Evolutionary conservation across 1,140 invertebrate species (phyloP).

Genomic region (Mya arenaria): DNA sequence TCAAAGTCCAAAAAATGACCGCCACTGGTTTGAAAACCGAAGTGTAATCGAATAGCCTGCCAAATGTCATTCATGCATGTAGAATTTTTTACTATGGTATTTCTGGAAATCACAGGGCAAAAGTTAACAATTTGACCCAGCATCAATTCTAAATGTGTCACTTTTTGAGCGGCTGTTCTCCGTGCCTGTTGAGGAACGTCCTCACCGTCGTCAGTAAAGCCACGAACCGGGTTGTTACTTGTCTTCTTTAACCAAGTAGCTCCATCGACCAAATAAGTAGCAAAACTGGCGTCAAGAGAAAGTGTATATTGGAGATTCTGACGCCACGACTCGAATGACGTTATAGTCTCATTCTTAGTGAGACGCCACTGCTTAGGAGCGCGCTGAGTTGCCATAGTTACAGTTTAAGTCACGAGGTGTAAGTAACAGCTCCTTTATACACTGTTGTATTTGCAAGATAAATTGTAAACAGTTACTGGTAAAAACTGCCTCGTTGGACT

Average conservation of each 20-base stretch:
- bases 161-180: slow-evolving; percentile 49
- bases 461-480: too few species aligned
- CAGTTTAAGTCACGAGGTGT: too few species aligned
- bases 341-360: slow-evolving; percentile 38
- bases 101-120: slow-evolving; percentile 59
- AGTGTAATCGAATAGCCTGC: slow-evolving; percentile 55
- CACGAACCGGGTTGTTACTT: slow-evolving; percentile 3
- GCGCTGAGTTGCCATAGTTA: not conserved
- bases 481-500: too few species aligned
- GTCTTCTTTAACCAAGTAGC: slow-evolving; percentile 30
- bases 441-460: too few species aligned
- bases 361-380: slow-evolving; percentile 43
- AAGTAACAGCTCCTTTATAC: too few species aligned
- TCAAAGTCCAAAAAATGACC: slow-evolving; percentile 48
- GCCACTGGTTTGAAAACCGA: slow-evolving; percentile 52
- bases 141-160: slow-evolving; percentile 54
- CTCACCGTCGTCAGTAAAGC: slow-evolving; percentile 41
- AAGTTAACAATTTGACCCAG: slow-evolving; percentile 59
- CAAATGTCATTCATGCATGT: slow-evolving; percentile 48
- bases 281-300: slow-evolving; percentile 37
- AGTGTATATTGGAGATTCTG: slow-evolving; percentile 48
- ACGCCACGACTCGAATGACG: slow-evolving; percentile 44
- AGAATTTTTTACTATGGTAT: slow-evolving; percentile 47
- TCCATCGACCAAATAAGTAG: slow-evolving; percentile 18
- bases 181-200: slow-evolving; percentile 12